Evolutionary conservation across 2,888 invertebrate species (phyloP).

Genomic region (Drosophila nr. perissopoda): DNA sequence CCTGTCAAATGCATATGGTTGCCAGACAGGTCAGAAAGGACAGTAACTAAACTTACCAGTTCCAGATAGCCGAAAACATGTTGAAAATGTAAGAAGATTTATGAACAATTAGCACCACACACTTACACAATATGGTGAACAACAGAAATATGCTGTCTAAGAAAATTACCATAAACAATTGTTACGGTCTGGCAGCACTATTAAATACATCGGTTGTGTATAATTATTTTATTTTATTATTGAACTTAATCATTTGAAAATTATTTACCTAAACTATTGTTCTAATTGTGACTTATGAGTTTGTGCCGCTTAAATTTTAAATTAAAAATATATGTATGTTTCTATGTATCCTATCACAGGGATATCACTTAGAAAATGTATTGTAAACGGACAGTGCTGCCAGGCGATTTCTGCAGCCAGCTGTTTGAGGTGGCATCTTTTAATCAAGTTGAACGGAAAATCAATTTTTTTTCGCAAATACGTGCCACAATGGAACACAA

Average conservation of each 20-base stretch:
- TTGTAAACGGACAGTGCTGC: conserved; percentile 22
- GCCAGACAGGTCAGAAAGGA: conserved; percentile 36
- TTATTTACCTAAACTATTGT: neutral
- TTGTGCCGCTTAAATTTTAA: neutral
- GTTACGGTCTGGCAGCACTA: conserved; percentile 21
- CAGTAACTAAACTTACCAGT: conserved; percentile 30
- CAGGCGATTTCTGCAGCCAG: conserved; percentile 27
- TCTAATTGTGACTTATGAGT: no score
- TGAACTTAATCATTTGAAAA: neutral
- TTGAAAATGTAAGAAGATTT: neutral
- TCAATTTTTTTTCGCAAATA: conserved; percentile 49
- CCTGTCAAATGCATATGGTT: conserved; percentile 15
- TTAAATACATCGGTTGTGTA: conserved; percentile 2
- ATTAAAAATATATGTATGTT: neutral
- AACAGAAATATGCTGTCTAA: neutral
- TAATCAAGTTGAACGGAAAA: conserved; percentile 49
- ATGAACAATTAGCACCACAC: neutral
- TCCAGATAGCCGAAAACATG: conserved; percentile 16
- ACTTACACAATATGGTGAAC: neutral
- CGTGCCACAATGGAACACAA: conserved; percentile 46
- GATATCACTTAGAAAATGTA: neutral
- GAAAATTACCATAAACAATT: neutral
- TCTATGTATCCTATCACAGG: neutral
- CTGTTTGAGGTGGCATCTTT: conserved; percentile 50
- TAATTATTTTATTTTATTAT: neutral